A percentile compares a stretch with the other conserved stretches of the same genome.
Conservation (phyloP, 2,113 vertebrate genomes). For the Sorex araneus region DNA sequence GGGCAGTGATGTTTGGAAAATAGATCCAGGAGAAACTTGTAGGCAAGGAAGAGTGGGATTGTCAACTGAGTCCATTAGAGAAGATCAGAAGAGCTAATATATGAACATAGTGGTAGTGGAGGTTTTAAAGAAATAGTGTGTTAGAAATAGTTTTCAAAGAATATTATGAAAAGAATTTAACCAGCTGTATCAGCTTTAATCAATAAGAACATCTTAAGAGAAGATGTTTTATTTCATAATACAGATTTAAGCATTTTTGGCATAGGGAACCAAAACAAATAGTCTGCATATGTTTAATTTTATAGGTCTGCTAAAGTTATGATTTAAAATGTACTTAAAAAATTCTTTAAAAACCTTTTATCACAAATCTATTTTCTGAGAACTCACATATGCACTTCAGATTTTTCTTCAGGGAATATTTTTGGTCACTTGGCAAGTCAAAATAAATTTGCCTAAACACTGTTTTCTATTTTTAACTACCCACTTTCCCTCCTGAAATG, state of each 20-base stretch:
- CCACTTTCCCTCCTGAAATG: not conserved
- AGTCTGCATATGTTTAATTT: conserved; percentile 65
- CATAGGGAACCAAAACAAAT: conserved; percentile 66
- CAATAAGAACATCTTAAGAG: conserved; percentile 69
- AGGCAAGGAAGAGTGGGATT: not conserved
- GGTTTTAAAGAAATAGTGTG: conserved; percentile 24
- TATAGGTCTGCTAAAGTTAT: conserved; percentile 44
- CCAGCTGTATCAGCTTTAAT: conserved; percentile 49
- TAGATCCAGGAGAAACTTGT: not conserved
- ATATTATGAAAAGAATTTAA: not conserved
- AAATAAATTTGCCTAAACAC: conserved; percentile 49
- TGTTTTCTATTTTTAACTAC: conserved; percentile 33
- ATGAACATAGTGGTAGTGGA: not conserved
- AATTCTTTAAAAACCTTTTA: conserved; percentile 32
- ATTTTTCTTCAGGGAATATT: conserved; percentile 34
- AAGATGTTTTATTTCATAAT: conserved; percentile 53
- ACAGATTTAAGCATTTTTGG: conserved; percentile 58
- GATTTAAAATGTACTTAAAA: not conserved
- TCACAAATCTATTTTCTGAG: conserved; percentile 37
- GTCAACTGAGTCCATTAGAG: not conserved
- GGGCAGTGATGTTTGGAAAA: not conserved
- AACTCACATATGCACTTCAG: not conserved
- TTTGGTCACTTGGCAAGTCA: conserved; percentile 53
- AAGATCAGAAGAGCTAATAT: not conserved
- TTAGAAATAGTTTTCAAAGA: not conserved